Percentiles rank a stretch among this genome's conserved stretches.
Evolutionary conservation across 2,888 invertebrate genomes (phyloP).

Genomic region (Eudasyphora cyanicolor): DNA sequence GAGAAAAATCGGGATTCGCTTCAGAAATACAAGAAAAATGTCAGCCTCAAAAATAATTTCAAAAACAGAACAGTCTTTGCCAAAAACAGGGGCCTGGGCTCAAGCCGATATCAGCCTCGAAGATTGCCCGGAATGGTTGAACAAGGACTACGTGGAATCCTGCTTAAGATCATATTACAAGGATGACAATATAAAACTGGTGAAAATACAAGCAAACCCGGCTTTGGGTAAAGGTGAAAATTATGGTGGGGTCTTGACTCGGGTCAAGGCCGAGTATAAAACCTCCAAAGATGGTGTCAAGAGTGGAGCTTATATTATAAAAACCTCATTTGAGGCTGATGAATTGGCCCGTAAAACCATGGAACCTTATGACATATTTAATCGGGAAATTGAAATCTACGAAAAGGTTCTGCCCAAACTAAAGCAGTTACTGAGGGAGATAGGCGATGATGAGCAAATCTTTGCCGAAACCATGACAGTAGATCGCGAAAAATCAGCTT

Average conservation of each 20-base stretch:
- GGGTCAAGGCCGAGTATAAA: slow-evolving; percentile 70
- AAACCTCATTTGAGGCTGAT: slow-evolving; percentile 75
- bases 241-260: slow-evolving; percentile 75
- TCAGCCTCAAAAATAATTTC: slow-evolving; percentile 71
- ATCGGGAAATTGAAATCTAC: slow-evolving; percentile 78
- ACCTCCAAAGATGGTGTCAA: slow-evolving; percentile 60
- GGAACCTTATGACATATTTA: slow-evolving; percentile 77
- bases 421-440: slow-evolving; percentile 71
- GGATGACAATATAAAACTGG: slow-evolving; percentile 71
- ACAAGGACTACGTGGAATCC: slow-evolving; percentile 70
- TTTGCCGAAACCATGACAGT: slow-evolving; percentile 76
- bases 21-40: slow-evolving; percentile 65
- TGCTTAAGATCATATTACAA: slow-evolving; percentile 71
- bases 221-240: slow-evolving; percentile 78
- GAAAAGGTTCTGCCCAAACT: slow-evolving; percentile 76
- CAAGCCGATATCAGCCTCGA: slow-evolving; percentile 42
- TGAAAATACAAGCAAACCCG: slow-evolving; percentile 68
- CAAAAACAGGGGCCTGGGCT: slow-evolving; percentile 31
- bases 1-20: too few relatives aligned
- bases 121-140: slow-evolving; percentile 74
- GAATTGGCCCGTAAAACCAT: slow-evolving; percentile 73
- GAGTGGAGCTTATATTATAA: slow-evolving; percentile 73
- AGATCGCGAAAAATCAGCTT: slow-evolving; percentile 73
- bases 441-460: slow-evolving; percentile 73
- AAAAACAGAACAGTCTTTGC: slow-evolving; percentile 65